A percentile compares a stretch with the other conserved stretches of the same genome.
Evolutionary conservation across 2,113 vertebrate species (phyloP).

Genomic region (Percopsis transmontana): DNA sequence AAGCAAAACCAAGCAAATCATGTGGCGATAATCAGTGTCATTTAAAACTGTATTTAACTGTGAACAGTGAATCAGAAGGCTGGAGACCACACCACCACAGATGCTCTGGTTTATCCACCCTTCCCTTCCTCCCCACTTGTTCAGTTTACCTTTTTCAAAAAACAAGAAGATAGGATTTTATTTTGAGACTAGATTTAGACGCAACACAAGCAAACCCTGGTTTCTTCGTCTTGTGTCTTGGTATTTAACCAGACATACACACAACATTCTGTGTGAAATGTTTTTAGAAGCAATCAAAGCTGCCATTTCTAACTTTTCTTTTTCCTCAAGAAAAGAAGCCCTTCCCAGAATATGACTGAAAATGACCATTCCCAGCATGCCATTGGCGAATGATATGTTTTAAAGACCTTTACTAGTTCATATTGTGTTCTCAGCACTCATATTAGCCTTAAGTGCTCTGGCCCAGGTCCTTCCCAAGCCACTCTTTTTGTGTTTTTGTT

Average conservation of each 20-base stretch:
- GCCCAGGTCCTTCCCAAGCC: slow-evolving; percentile 73
- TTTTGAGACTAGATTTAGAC: slow-evolving; percentile 51
- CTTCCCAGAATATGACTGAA: slow-evolving; percentile 62
- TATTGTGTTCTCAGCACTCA: slow-evolving; percentile 76
- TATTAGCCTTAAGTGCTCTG: slow-evolving; percentile 83
- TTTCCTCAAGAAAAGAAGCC: slow-evolving; percentile 44
- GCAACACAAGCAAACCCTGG: slow-evolving; percentile 58
- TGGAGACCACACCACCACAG: slow-evolving; percentile 77
- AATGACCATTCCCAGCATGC: slow-evolving; percentile 73
- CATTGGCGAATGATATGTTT: slow-evolving; percentile 72
- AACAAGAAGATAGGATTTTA: slow-evolving; percentile 3
- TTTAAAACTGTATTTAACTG: slow-evolving; percentile 67
- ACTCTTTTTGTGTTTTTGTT: slow-evolving; percentile 51
- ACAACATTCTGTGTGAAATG: slow-evolving; percentile 62
- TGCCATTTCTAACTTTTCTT: slow-evolving; percentile 73
- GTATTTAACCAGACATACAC: slow-evolving; percentile 49
- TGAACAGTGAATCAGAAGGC: slow-evolving; percentile 71
- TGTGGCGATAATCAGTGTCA: slow-evolving; percentile 83
- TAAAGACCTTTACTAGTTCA: slow-evolving; percentile 69
- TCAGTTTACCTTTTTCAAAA: slow-evolving; percentile 34
- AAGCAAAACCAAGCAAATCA: slow-evolving; percentile 83
- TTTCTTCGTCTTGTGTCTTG: slow-evolving; percentile 48
- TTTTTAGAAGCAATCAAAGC: slow-evolving; percentile 76
- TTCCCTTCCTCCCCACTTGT: slow-evolving; percentile 24
- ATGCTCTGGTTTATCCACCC: slow-evolving; percentile 52